Evolutionary conservation across 2,888 invertebrate genomes (phyloP).

Genomic region (Eupithecia inturbata): DNA sequence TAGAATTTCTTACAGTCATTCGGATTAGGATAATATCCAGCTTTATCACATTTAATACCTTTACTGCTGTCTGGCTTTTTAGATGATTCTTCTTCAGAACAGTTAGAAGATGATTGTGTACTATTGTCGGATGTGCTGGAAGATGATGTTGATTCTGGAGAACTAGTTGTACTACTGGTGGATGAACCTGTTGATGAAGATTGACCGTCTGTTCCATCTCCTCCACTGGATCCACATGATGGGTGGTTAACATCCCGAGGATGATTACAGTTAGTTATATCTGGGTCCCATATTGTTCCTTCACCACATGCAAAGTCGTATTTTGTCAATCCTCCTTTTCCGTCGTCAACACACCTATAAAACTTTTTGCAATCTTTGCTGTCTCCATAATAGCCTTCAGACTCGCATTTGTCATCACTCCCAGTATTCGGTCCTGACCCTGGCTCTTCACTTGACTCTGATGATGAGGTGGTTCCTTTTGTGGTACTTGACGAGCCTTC

Average conservation of each 20-base stretch:
- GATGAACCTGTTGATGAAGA: slow-evolving; percentile 44
- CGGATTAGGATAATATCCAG: slow-evolving; percentile 85
- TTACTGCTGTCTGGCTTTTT: slow-evolving; percentile 57
- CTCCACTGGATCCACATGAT: slow-evolving; percentile 56
- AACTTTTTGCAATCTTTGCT: slow-evolving; percentile 86
- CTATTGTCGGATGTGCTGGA: slow-evolving; percentile 53
- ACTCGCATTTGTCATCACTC: slow-evolving; percentile 69
- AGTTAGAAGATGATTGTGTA: slow-evolving; percentile 53
- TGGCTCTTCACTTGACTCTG: slow-evolving; percentile 45
- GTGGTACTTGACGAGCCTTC: slow-evolving; percentile 44
- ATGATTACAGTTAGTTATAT: slow-evolving; percentile 75
- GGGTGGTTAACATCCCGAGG: slow-evolving; percentile 71
- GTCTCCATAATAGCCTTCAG: slow-evolving; percentile 86
- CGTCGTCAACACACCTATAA: slow-evolving; percentile 87
- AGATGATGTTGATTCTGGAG: slow-evolving; percentile 38
- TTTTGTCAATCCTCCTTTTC: slow-evolving; percentile 83
- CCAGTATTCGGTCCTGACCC: slow-evolving; percentile 35
- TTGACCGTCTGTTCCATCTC: slow-evolving; percentile 34
- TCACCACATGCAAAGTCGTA: slow-evolving; percentile 87
- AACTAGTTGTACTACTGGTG: slow-evolving; percentile 30
- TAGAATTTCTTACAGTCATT: slow-evolving; percentile 87
- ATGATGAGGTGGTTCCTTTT: slow-evolving; percentile 40
- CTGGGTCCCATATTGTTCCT: slow-evolving; percentile 89
- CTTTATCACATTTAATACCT: slow-evolving; percentile 78
- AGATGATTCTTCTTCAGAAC: slow-evolving; percentile 56